These are phyloP conservation scores for Chaenocephalus aceratus DNA, from an alignment of 2,113 vertebrate genomes.

Conservation along the genomic window DNA sequence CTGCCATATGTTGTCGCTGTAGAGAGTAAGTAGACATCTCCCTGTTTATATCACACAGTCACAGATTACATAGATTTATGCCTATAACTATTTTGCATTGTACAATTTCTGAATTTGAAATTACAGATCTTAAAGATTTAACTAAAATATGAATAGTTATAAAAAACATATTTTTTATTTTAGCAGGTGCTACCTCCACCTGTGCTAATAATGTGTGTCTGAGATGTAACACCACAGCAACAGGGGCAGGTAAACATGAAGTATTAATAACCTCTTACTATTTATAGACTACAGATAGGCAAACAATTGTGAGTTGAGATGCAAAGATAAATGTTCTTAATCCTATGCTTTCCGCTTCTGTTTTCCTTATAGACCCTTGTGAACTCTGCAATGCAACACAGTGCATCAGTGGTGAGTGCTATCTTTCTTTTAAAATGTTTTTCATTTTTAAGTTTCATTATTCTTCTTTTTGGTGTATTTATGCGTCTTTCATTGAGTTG, in stretches of 20 bases:
- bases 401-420: slow-evolving; percentile 27
- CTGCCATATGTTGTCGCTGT: rapidly evolving
- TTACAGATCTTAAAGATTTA: neutral
- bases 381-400: rapidly evolving
- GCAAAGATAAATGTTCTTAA: slow-evolving; percentile 10
- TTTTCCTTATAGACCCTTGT: slow-evolving; percentile 30
- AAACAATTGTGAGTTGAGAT: neutral
- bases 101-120: neutral
- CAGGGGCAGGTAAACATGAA: neutral
- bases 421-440: neutral
- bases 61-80: neutral
- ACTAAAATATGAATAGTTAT: neutral
- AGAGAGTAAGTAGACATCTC: slow-evolving; percentile 31
- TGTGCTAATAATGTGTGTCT: slow-evolving; percentile 10
- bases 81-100: neutral
- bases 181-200: neutral
- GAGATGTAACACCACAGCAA: neutral
- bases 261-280: neutral
- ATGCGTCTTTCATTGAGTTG: neutral
- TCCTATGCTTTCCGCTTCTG: neutral
- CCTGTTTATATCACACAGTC: neutral
- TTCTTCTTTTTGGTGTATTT: neutral
- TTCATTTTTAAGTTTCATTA: neutral
- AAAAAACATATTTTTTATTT: neutral
- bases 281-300: too few relatives aligned